Evolutionary conservation across 2,797 vertebrate genomes (phyloP).

Genomic region (Catamblyrhynchus diadema): DNA sequence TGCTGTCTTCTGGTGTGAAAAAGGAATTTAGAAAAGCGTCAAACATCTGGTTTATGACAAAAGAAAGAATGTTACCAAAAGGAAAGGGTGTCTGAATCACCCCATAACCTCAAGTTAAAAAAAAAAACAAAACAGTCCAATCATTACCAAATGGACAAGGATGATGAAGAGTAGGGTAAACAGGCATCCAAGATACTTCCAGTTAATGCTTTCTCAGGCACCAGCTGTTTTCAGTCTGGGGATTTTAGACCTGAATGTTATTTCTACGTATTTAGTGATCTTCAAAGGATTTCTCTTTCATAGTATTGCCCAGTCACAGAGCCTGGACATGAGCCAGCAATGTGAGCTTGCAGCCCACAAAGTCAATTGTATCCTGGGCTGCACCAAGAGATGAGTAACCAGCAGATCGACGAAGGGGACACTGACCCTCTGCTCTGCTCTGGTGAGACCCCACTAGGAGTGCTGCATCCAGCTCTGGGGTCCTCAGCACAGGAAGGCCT

Average conservation of each 20-base stretch:
- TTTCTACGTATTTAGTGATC: neutral
- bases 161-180: neutral
- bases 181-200: neutral
- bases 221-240: neutral
- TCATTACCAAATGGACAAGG: neutral
- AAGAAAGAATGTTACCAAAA: neutral
- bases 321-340: neutral
- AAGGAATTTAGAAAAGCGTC: neutral
- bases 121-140: neutral
- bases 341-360: neutral
- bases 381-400: neutral
- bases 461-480: neutral
- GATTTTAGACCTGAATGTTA: neutral
- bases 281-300: neutral
- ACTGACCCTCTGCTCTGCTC: neutral
- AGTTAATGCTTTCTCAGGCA: neutral
- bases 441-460: neutral
- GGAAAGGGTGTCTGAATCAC: neutral
- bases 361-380: neutral
- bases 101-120: neutral
- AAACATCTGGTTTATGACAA: neutral
- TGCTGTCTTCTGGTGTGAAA: neutral
- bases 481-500: neutral
- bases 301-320: neutral
- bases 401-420: fast-evolving